A percentile compares a stretch with the other conserved stretches of the same genome.
Conservation (phyloP, 2,797 vertebrate species). For the Manis javanica region DNA sequence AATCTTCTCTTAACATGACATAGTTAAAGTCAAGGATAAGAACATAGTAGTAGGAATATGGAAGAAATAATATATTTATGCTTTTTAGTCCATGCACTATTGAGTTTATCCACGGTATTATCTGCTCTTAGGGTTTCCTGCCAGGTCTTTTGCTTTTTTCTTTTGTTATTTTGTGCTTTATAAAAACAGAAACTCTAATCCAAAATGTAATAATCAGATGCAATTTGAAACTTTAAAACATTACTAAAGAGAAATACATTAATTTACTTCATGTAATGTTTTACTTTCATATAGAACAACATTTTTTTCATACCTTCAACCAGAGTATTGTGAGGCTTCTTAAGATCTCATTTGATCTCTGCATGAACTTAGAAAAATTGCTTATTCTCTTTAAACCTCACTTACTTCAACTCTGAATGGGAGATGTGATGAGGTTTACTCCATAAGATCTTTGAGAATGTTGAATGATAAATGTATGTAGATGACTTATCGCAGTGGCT, state of each 20-base stretch:
- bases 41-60: background rate
- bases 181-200: background rate
- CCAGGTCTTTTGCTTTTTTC: background rate
- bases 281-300: background rate
- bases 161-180: background rate
- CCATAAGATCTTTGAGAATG: background rate
- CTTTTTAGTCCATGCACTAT: background rate
- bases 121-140: background rate
- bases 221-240: slow-evolving; percentile 21
- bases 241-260: background rate
- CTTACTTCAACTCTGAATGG: background rate
- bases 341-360: background rate
- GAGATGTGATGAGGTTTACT: background rate
- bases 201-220: background rate
- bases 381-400: background rate
- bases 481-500: background rate
- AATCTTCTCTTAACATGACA: background rate
- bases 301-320: background rate
- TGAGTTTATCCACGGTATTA: background rate
- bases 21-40: background rate
- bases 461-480: background rate
- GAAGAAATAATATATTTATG: background rate
- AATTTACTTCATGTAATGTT: background rate
- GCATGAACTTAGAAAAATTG: background rate
- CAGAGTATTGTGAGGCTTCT: background rate